A percentile compares a stretch with the other conserved stretches of the same genome.
phyloP scores from a whole-genome alignment of 1,140 invertebrate genomes.

The Chionoecetes opilio region DNA sequence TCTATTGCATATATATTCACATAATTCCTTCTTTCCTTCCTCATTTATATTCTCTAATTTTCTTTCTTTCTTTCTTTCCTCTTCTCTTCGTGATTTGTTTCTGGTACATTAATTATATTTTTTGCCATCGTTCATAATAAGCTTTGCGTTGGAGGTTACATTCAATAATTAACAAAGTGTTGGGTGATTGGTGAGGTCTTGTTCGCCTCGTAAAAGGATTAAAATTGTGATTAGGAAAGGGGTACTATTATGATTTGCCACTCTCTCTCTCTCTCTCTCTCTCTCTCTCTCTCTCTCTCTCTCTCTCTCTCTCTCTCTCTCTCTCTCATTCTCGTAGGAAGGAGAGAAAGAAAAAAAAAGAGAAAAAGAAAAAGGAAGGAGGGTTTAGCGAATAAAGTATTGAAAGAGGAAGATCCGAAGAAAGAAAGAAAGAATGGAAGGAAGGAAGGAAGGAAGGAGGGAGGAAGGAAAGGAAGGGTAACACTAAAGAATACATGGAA shows the following conservation, averaged over 20 bases:
- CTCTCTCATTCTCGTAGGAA: background rate
- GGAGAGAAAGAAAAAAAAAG: background rate
- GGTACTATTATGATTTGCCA: too few relatives aligned
- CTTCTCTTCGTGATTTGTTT: too few relatives aligned
- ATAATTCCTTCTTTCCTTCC: too few relatives aligned
- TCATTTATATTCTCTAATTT: too few relatives aligned
- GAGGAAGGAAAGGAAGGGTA: background rate
- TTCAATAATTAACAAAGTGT: background rate
- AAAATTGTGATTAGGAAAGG: background rate
- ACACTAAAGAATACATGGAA: background rate
- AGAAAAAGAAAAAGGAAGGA: background rate
- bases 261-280: conserved; percentile 34
- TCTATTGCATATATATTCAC: too few relatives aligned
- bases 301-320: background rate
- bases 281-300: conserved; percentile 36
- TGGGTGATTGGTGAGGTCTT: background rate
- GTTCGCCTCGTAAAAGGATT: background rate
- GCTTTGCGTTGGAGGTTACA: background rate
- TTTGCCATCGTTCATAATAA: too few relatives aligned
- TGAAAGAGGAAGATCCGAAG: background rate
- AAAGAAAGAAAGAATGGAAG: background rate
- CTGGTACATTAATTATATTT: too few relatives aligned
- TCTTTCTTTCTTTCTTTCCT: too few relatives aligned
- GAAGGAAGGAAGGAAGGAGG: background rate
- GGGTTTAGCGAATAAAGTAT: too few relatives aligned